These are phyloP conservation scores for Antigone vipio DNA, from an alignment of 2,113 vertebrate species.

Conservation along the genomic window DNA sequence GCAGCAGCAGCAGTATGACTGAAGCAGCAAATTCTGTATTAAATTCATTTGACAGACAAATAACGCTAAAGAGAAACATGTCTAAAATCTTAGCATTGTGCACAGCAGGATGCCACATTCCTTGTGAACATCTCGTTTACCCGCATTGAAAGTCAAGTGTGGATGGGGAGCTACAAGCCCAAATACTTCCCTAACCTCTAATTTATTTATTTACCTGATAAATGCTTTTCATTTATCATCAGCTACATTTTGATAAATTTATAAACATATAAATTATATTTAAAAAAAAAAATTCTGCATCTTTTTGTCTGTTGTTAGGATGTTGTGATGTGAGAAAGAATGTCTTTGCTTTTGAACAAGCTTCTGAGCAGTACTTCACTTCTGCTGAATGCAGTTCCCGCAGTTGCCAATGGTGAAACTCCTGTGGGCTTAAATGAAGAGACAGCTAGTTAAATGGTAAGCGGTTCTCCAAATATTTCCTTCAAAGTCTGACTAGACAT, in stretches of 20 bases:
- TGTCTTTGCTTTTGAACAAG: not conserved
- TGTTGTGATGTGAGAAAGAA: not conserved
- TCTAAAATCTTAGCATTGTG: not conserved
- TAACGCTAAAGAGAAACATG: not conserved
- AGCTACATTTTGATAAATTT: not conserved
- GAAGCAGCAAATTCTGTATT: not conserved
- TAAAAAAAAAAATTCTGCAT: not conserved
- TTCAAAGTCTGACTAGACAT: not conserved
- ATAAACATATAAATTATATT: not conserved
- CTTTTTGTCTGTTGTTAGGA: not conserved
- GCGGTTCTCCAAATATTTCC: not conserved
- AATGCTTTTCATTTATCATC: not conserved
- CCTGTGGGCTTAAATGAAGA: not conserved
- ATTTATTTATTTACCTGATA: not conserved
- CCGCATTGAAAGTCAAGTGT: not conserved
- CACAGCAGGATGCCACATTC: not conserved
- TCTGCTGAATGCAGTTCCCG: not conserved
- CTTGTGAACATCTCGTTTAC: not conserved
- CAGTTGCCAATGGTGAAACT: not conserved
- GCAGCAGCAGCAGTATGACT: not conserved
- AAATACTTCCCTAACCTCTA: not conserved
- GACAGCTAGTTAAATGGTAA: not conserved
- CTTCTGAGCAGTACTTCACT: not conserved
- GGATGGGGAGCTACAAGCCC: not conserved
- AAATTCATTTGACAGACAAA: not conserved